A percentile compares a stretch with the other conserved stretches of the same genome.
These are phyloP conservation scores for Tetrao urogallus DNA, from an alignment of 2,113 vertebrate genomes.

Conservation along the genomic window DNA sequence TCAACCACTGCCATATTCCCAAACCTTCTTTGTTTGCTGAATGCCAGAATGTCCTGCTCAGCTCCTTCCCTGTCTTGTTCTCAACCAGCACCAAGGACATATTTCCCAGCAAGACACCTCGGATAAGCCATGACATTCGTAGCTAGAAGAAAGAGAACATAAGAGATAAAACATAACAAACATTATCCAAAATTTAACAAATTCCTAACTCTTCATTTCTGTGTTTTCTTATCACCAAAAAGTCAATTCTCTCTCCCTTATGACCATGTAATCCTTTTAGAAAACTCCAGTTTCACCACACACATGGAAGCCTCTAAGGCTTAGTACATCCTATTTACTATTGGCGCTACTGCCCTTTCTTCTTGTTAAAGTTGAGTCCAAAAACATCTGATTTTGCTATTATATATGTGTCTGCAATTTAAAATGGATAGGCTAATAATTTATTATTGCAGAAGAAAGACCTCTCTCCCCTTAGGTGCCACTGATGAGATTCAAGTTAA, in stretches of 20 bases:
- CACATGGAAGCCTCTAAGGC: neutral
- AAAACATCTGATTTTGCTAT: neutral
- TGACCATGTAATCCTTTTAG: neutral
- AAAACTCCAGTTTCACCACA: neutral
- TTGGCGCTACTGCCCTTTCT: neutral
- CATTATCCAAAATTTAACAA: neutral
- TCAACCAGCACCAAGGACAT: constrained; percentile 88
- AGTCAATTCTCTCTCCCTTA: neutral
- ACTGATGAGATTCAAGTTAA: constrained; percentile 41
- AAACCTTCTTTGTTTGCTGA: constrained; percentile 72
- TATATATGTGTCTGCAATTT: neutral
- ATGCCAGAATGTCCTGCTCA: constrained; percentile 84
- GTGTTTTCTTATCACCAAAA: neutral
- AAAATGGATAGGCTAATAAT: neutral
- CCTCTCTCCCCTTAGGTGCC: neutral
- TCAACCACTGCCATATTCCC: constrained; percentile 85
- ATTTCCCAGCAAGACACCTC: constrained; percentile 81
- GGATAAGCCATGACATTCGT: constrained; percentile 88
- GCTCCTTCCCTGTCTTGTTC: constrained; percentile 90
- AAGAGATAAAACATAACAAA: neutral
- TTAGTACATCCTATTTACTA: neutral
- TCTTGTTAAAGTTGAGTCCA: neutral
- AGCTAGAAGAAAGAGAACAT: constrained; percentile 79
- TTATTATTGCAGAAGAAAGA: neutral
- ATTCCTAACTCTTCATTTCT: neutral